These are phyloP conservation scores for Diploptera punctata DNA, from an alignment of 2,888 invertebrate genomes.

Conservation along the genomic window DNA sequence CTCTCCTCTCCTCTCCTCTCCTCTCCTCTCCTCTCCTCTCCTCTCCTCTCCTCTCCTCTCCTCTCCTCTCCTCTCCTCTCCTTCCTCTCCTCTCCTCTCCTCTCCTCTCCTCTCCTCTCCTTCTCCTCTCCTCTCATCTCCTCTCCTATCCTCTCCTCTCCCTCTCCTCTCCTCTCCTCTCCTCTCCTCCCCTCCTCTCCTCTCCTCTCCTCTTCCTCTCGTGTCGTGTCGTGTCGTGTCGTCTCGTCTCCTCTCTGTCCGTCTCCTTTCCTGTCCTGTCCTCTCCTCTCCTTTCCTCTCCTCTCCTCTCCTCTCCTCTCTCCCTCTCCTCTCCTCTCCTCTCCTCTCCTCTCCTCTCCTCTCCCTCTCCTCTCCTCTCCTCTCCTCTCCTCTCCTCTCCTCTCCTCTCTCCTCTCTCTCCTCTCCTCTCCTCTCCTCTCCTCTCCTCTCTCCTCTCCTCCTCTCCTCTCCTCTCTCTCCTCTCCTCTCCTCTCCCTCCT, in stretches of 20 bases:
- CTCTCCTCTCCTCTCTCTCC: not conserved
- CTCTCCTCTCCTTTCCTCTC: too few species aligned
- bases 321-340: too few species aligned
- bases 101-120: not conserved
- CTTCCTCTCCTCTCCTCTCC: not conserved
- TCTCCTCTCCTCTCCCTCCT: not conserved
- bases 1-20: too few species aligned
- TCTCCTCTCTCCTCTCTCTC: too few species aligned
- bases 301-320: too few species aligned
- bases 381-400: too few species aligned
- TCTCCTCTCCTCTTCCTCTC: not conserved
- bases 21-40: not conserved
- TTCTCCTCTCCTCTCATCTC: not conserved
- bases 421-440: too few species aligned
- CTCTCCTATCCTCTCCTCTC: not conserved
- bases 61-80: not conserved
- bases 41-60: not conserved
- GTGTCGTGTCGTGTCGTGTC: not conserved
- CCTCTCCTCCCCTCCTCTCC: not conserved
- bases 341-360: too few species aligned
- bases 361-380: too few species aligned
- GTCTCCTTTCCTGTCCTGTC: not conserved
- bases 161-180: not conserved
- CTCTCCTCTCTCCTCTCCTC: too few species aligned
- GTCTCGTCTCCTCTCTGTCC: not conserved